Conservation (phyloP, 1,140 invertebrate genomes). For the Ostrea edulis region DNA sequence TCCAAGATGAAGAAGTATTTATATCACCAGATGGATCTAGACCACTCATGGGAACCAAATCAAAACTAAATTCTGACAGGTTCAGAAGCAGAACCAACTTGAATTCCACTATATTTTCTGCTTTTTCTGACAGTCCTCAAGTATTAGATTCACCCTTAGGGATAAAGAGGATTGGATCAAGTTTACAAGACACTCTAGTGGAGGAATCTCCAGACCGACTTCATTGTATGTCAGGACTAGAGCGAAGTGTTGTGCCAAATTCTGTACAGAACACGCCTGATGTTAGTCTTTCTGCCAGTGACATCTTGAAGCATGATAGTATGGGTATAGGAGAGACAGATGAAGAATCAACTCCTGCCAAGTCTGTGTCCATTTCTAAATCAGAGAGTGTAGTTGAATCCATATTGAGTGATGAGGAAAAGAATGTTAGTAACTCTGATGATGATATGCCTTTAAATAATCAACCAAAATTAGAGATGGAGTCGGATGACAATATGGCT, state of each 20-base stretch:
- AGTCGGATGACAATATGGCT: not conserved
- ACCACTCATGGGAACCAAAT: conserved; percentile 1
- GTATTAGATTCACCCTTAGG: not conserved
- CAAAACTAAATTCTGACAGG: not conserved
- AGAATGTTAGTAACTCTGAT: not conserved
- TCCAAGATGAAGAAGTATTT: conserved; percentile 2
- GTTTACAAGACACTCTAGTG: not conserved
- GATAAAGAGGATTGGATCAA: not conserved
- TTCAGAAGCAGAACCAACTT: not conserved
- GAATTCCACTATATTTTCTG: not conserved
- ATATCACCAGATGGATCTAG: not conserved
- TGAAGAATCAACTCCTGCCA: not conserved
- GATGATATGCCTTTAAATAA: not conserved
- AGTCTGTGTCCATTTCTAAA: not conserved
- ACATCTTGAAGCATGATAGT: not conserved
- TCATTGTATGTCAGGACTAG: not conserved
- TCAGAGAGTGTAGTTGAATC: not conserved
- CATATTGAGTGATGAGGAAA: not conserved
- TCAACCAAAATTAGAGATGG: not conserved
- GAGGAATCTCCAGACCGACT: not conserved
- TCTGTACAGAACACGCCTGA: conserved; percentile 1
- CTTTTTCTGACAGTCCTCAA: conserved; percentile 23
- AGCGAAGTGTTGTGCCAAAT: conserved; percentile 19
- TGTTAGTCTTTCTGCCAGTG: conserved; percentile 1
- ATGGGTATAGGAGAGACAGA: not conserved